Evolutionary conservation across 2,113 vertebrate genomes (phyloP), one percentile per base, ranked within the genome.

Genomic region (Thunnus maccoyii): DNA sequence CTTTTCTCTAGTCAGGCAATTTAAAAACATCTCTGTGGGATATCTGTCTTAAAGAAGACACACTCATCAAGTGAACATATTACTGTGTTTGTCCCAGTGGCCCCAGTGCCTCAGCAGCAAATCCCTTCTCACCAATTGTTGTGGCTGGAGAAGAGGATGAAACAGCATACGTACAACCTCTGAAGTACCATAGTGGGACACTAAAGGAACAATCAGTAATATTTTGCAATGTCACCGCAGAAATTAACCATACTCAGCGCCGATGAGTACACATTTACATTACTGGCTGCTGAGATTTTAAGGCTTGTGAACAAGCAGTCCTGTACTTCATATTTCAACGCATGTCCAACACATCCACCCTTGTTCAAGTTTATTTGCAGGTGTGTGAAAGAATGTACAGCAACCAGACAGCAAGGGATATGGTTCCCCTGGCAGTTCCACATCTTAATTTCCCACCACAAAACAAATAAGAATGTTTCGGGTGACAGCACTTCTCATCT

Each of bases 181-280:
- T 72, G 73, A 81, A 88, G 86, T 81, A 54, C 79, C 83, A 79
- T 87, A 72, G 84, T 66, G 85, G 74, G 79, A 81, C 85, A 78
- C n/a, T 82, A 69, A 85, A 85, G 76, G 71, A 86, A 64, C 67
- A 64, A 71, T 81, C 67, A 46, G 67, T 85, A 73, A 84, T 89
- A 78, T 78, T 86, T 84, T 73, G n/a, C 22, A 68, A 57, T 36
- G 48, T 57, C 16, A 56, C 58, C 60, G 78, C 66, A 84, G 69
- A 51, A 82, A 82, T 86, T 86, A 68, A 74, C 57, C 63, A 27
- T 25, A 25, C 65, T 65, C 51, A 2, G n/a, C 50, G 69, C n/a
- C 76, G 67, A 15, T n/a, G 13, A 56, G 47, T 78, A 48, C 50
- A 65, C 25, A 7, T 58, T 74, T 75, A 57, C 50, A 52, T 64